These are phyloP conservation scores for Echeneis naucrates DNA, from an alignment of 2,797 vertebrate genomes.

Conservation along the genomic window DNA sequence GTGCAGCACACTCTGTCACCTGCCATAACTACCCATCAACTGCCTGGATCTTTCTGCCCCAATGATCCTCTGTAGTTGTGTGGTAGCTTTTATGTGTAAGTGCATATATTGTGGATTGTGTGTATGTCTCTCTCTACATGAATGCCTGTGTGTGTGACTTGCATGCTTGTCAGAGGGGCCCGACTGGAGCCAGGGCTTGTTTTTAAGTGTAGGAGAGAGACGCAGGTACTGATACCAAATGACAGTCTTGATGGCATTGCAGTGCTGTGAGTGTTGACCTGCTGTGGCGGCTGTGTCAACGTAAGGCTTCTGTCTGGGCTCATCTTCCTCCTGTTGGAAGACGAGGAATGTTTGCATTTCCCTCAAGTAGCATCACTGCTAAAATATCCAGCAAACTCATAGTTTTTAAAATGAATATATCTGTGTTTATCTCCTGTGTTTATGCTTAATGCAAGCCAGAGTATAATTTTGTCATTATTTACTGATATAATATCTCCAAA, in stretches of 20 bases:
- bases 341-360: constrained; percentile 39
- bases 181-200: constrained; percentile 59
- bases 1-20: constrained; percentile 79
- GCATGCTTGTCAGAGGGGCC: constrained; percentile 19
- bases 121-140: not conserved
- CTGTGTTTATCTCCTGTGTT: too few relatives aligned
- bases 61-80: constrained; percentile 63
- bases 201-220: constrained; percentile 67
- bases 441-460: too few relatives aligned
- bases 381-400: not conserved
- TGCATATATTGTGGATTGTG: not conserved
- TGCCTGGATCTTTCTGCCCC: constrained; percentile 74
- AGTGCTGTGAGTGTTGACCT: constrained; percentile 65
- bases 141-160: not conserved
- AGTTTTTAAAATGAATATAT: too few relatives aligned
- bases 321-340: constrained; percentile 41
- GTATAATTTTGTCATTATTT: too few relatives aligned
- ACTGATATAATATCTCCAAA: too few relatives aligned
- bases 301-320: constrained; percentile 51
- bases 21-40: constrained; percentile 79
- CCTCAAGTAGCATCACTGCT: too few relatives aligned
- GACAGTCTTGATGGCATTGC: constrained; percentile 67
- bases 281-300: constrained; percentile 59
- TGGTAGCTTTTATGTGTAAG: constrained; percentile 8
- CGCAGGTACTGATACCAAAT: constrained; percentile 66